These are phyloP conservation scores for Phoeniculus purpureus DNA, from an alignment of 2,797 vertebrate genomes.

Conservation along the genomic window DNA sequence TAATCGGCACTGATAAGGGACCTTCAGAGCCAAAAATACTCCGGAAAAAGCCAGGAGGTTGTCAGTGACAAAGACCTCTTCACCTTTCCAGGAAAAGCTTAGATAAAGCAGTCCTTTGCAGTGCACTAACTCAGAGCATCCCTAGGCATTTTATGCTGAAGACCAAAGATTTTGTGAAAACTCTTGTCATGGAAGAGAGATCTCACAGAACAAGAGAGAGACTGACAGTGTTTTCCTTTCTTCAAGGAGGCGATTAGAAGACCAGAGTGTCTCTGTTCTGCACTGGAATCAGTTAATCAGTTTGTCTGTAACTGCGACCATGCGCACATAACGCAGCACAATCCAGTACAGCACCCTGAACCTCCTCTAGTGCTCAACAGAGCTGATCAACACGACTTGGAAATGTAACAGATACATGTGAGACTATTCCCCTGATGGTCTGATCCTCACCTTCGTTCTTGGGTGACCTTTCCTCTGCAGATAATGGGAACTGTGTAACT, in stretches of 20 bases:
- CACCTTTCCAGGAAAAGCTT: not conserved
- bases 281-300: not conserved
- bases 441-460: not conserved
- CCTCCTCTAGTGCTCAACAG: not conserved
- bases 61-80: not conserved
- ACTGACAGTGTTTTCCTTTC: not conserved
- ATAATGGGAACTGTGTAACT: not conserved
- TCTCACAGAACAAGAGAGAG: not conserved
- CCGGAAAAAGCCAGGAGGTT: fast-evolving
- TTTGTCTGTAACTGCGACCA: not conserved
- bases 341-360: not conserved
- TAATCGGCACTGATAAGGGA: not conserved
- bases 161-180: not conserved
- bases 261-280: not conserved
- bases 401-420: not conserved
- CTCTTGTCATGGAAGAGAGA: not conserved
- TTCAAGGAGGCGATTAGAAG: not conserved
- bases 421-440: not conserved
- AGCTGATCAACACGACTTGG: not conserved
- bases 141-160: not conserved
- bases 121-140: not conserved
- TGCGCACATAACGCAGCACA: fast-evolving
- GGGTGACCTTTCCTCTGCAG: not conserved
- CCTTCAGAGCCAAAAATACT: not conserved
- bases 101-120: not conserved